A percentile compares a stretch with the other conserved stretches of the same genome.
phyloP scores from a whole-genome alignment of 2,888 invertebrate genomes.

The Cantharis nigra region DNA sequence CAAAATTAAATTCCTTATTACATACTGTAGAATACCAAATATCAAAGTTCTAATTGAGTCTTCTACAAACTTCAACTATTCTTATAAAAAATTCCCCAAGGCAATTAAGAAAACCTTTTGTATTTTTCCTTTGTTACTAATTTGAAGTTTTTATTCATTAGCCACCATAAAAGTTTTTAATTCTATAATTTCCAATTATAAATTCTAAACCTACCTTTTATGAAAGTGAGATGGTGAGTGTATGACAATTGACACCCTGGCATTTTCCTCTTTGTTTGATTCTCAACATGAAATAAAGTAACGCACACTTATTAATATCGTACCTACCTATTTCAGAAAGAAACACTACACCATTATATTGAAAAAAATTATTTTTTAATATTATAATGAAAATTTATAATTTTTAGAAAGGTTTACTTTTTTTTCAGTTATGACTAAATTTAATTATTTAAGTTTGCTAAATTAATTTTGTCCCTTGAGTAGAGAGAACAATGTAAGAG shows the following conservation, averaged over 20 bases:
- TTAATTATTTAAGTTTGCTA: background rate
- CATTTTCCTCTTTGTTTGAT: background rate
- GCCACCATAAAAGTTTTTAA: background rate
- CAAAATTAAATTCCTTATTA: constrained; percentile 2
- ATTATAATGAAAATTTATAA: background rate
- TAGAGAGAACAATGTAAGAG: background rate
- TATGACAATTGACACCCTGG: background rate
- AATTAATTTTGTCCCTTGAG: background rate
- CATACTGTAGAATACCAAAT: constrained; percentile 2
- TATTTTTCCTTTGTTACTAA: constrained; percentile 6
- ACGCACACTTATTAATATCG: background rate
- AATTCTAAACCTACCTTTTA: background rate
- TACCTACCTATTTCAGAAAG: background rate
- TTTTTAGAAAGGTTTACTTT: background rate
- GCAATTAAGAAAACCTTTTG: constrained; percentile 5
- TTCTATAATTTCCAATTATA: background rate
- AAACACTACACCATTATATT: no score
- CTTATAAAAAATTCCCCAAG: constrained; percentile 4
- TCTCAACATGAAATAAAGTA: background rate
- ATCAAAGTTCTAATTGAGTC: constrained; percentile 4
- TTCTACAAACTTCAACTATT: background rate
- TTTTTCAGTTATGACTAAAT: background rate
- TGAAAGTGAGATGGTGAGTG: background rate
- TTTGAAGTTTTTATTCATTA: background rate
- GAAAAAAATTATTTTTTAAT: no score